These are phyloP conservation scores for Drosophila ogumai DNA, from an alignment of 1,140 invertebrate species.

Conservation along the genomic window DNA sequence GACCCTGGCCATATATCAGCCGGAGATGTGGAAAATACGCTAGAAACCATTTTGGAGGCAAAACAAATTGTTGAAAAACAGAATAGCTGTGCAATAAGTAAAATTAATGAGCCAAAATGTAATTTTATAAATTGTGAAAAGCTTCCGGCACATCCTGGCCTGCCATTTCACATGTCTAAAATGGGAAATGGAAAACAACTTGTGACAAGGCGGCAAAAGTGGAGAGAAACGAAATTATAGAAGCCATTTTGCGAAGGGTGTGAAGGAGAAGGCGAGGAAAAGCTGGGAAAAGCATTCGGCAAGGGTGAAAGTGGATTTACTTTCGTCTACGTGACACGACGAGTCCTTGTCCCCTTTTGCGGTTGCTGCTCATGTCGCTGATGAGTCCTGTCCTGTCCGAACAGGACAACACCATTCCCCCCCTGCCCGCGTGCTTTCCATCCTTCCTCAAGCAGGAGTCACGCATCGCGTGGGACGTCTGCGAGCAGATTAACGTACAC, in stretches of 20 bases:
- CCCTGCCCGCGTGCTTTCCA: conserved; percentile 3
- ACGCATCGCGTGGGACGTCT: conserved; percentile 78
- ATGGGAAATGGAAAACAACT: conserved; percentile 37
- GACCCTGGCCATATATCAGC: conserved; percentile 64
- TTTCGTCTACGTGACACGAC: conserved; percentile 77
- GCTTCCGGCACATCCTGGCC: conserved; percentile 70
- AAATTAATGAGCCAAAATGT: conserved; percentile 81
- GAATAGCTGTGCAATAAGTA: conserved; percentile 68
- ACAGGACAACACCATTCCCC: conserved; percentile 18
- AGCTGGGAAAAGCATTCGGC: conserved; percentile 35
- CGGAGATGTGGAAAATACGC: conserved; percentile 60
- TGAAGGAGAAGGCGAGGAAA: conserved; percentile 8
- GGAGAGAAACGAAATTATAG: conserved; percentile 65
- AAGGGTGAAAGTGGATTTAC: conserved; percentile 82
- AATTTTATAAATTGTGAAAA: conserved; percentile 82
- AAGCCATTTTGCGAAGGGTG: conserved; percentile 62
- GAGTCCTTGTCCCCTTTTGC: conserved; percentile 52
- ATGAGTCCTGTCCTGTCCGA: conserved; percentile 52
- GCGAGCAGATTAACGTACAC: conserved; percentile 74
- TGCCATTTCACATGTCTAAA: conserved; percentile 37
- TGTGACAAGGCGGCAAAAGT: conserved; percentile 34
- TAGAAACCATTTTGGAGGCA: conserved; percentile 63
- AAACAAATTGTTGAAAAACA: conserved; percentile 70
- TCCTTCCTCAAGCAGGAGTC: conserved; percentile 57
- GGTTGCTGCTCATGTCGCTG: conserved; percentile 44